Percentiles rank a stretch among this genome's conserved stretches.
phyloP scores from a whole-genome alignment of 23 tunicate species.

The Ascidia mentula region DNA sequence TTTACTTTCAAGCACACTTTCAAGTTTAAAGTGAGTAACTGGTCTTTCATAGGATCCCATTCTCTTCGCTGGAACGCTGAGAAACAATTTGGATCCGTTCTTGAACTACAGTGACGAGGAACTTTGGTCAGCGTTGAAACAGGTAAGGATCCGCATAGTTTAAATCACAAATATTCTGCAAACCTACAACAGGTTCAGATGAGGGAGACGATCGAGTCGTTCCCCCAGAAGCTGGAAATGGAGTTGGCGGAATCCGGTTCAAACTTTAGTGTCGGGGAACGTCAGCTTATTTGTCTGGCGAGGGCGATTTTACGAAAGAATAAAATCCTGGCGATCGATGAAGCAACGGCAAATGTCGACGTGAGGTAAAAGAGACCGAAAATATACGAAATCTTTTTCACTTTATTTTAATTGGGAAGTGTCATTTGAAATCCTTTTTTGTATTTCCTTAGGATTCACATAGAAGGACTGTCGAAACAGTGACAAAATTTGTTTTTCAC shows the following conservation, averaged over 20 bases:
- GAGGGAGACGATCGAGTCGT: constrained; percentile 44
- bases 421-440: too few relatives aligned
- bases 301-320: constrained; percentile 83
- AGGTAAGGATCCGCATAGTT: constrained; percentile 23
- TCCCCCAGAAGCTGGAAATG: constrained; percentile 53
- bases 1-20: too few relatives aligned
- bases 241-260: constrained; percentile 78
- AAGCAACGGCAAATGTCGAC: constrained; percentile 99
- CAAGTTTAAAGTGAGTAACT: too few relatives aligned
- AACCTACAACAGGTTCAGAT: constrained; percentile 56
- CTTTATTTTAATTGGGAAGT: too few relatives aligned
- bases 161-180: background rate
- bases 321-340: constrained; percentile 83
- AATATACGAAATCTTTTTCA: too few relatives aligned
- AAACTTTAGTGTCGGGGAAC: constrained; percentile 92
- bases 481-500: too few relatives aligned
- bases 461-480: too few relatives aligned
- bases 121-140: constrained; percentile 75
- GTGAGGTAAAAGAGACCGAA: constrained; percentile 43
- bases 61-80: constrained; percentile 74
- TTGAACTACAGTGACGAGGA: constrained; percentile 61
- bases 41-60: constrained; percentile 65
- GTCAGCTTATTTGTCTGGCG: constrained; percentile 96
- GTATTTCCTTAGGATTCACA: too few relatives aligned
- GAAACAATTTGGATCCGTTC: constrained; percentile 80